These are phyloP conservation scores for Trochalopteron elliotii DNA, from an alignment of 2,113 vertebrate species.

Conservation along the genomic window DNA sequence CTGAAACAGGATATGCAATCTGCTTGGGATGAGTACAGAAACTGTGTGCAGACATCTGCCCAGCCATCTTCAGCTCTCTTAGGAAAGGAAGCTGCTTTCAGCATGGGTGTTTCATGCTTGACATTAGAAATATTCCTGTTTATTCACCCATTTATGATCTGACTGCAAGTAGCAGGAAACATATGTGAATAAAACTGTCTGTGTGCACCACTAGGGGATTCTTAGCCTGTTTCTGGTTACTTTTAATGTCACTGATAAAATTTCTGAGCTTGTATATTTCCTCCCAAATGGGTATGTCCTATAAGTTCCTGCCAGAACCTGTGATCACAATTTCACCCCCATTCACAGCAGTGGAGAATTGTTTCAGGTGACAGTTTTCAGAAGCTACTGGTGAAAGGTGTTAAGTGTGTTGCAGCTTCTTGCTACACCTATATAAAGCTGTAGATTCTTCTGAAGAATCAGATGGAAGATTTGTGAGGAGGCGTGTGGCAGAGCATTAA, in stretches of 20 bases:
- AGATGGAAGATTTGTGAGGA: background rate
- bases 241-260: background rate
- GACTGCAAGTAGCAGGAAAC: background rate
- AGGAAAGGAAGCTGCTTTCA: slow-evolving; percentile 1
- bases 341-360: background rate
- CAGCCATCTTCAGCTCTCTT: background rate
- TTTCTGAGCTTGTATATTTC: background rate
- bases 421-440: background rate
- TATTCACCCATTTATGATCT: background rate
- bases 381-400: background rate
- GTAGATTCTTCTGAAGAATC: background rate
- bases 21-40: background rate
- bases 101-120: background rate
- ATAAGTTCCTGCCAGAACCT: background rate
- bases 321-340: background rate
- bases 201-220: background rate
- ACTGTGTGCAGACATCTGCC: background rate
- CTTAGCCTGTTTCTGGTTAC: background rate
- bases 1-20: background rate
- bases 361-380: background rate
- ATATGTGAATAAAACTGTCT: background rate
- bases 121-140: background rate
- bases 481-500: background rate
- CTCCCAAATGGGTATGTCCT: background rate
- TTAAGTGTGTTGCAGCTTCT: background rate